phyloP scores from a whole-genome alignment of 2,888 invertebrate genomes.

The Nomada fabriciana region DNA sequence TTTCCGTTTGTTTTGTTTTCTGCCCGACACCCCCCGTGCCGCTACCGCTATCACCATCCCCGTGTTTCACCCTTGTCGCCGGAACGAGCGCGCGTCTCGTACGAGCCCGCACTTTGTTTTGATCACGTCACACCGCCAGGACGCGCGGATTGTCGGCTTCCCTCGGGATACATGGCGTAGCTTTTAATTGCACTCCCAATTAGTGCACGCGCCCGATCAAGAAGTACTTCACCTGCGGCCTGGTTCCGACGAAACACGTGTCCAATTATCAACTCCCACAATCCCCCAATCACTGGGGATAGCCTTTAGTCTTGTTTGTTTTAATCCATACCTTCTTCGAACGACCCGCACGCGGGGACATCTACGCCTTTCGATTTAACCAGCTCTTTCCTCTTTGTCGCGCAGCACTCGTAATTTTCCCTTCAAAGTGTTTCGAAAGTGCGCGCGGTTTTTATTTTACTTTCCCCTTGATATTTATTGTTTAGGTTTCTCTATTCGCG shows the following conservation, averaged over 20 bases:
- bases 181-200: conserved; percentile 83
- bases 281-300: conserved; percentile 41
- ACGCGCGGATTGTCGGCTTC: conserved; percentile 47
- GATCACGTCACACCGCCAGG: conserved; percentile 68
- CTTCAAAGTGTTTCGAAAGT: background rate
- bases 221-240: conserved; percentile 74
- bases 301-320: conserved; percentile 14
- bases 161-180: conserved; percentile 63
- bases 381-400: background rate
- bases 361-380: background rate
- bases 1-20: conserved; percentile 55
- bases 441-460: background rate
- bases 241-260: conserved; percentile 77
- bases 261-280: conserved; percentile 80
- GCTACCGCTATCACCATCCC: conserved; percentile 14
- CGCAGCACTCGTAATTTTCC: background rate
- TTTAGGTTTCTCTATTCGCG: background rate
- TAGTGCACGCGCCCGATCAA: conserved; percentile 82
- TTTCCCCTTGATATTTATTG: background rate
- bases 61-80: background rate
- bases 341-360: background rate
- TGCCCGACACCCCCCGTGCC: conserved; percentile 10
- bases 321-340: conserved; percentile 9
- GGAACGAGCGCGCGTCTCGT: background rate
- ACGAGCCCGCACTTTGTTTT: conserved; percentile 69